A percentile compares a stretch with the other conserved stretches of the same genome.
Evolutionary conservation across 2,113 vertebrate genomes (phyloP).

Genomic region (Scomber colias): DNA sequence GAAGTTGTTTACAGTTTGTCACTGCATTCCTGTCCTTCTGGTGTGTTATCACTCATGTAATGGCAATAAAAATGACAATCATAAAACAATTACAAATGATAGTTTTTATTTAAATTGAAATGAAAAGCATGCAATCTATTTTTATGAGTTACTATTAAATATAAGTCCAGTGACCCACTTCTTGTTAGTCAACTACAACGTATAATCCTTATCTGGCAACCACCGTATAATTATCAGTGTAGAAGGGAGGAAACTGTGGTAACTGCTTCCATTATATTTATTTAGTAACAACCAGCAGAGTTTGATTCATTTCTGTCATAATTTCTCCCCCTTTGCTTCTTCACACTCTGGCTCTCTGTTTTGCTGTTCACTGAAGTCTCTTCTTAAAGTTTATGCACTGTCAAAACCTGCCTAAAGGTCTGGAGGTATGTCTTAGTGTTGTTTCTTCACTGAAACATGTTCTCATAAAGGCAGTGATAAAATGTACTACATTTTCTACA

Average conservation of each 20-base stretch:
- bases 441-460: too few species aligned
- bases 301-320: not conserved
- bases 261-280: not conserved
- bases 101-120: not conserved
- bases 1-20: not conserved
- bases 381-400: too few species aligned
- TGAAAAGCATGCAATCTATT: not conserved
- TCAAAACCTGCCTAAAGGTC: too few species aligned
- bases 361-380: too few species aligned
- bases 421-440: too few species aligned
- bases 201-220: conserved; percentile 17
- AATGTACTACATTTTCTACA: too few species aligned
- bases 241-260: not conserved
- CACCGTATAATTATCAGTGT: not conserved
- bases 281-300: not conserved
- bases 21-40: not conserved
- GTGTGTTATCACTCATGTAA: not conserved
- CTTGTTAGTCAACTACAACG: conserved; percentile 26
- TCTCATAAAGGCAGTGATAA: not conserved
- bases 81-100: too few species aligned
- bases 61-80: too few species aligned
- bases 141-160: not conserved
- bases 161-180: conserved; percentile 32
- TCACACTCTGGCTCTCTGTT: too few species aligned
- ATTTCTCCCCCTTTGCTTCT: not conserved